Evolutionary conservation across 2,888 invertebrate species (phyloP).

Genomic region (Eupithecia centaureata): DNA sequence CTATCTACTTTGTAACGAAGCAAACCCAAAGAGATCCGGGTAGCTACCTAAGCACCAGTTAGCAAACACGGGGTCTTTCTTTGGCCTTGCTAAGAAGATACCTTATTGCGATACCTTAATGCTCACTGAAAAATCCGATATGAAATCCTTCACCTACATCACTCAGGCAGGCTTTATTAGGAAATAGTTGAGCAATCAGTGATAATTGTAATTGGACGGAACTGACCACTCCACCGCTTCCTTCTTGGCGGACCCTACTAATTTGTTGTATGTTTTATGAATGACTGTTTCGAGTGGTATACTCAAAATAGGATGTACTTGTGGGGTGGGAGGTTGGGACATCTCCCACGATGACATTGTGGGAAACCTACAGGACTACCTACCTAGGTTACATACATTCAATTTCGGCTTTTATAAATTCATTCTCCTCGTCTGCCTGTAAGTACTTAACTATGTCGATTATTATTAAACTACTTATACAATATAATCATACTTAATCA

Average conservation of each 20-base stretch:
- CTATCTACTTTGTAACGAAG: too few species aligned
- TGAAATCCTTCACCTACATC: conserved; percentile 56
- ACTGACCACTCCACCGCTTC: conserved; percentile 72
- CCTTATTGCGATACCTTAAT: background rate
- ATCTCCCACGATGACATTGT: background rate
- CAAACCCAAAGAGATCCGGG: background rate
- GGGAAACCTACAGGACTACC: background rate
- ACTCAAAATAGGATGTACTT: conserved; percentile 9
- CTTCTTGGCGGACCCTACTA: conserved; percentile 55
- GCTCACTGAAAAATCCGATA: conserved; percentile 6
- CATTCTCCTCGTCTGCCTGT: too few species aligned
- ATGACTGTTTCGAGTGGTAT: conserved; percentile 20
- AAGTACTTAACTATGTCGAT: too few species aligned
- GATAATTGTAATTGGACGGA: conserved; percentile 81
- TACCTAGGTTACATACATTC: too few species aligned
- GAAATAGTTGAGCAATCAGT: conserved; percentile 79
- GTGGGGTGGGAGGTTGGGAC: background rate
- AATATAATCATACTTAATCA: too few species aligned
- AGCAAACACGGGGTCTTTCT: background rate
- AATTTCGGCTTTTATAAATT: too few species aligned
- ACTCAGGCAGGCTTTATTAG: conserved; percentile 69
- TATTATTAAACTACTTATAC: too few species aligned
- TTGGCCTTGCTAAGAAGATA: background rate
- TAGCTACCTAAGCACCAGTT: background rate
- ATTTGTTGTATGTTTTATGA: conserved; percentile 39